Conservation (phyloP, 2,113 vertebrate genomes). For the Mola mola region DNA sequence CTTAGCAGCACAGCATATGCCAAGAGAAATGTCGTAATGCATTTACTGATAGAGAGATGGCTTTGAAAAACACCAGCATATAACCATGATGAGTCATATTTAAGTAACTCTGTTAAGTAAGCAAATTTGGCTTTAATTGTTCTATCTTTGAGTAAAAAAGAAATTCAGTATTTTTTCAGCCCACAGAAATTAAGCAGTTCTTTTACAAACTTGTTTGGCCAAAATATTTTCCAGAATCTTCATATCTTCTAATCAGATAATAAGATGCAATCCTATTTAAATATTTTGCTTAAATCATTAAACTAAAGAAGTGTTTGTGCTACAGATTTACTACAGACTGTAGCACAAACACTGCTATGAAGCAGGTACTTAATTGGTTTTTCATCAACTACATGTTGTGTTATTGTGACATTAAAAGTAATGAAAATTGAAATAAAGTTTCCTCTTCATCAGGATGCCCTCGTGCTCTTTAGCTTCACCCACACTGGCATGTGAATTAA, state of each 20-base stretch:
- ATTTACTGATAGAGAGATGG: background rate
- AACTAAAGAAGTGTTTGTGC: background rate
- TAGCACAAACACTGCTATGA: too few species aligned
- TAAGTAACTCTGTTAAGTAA: too few species aligned
- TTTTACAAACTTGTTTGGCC: background rate
- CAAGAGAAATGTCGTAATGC: background rate
- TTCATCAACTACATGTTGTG: slow-evolving; percentile 1
- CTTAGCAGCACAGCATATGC: slow-evolving; percentile 1
- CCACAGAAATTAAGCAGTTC: slow-evolving; percentile 1
- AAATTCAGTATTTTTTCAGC: background rate
- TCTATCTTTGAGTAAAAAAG: too few species aligned
- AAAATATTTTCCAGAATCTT: background rate
- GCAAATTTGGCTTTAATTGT: too few species aligned
- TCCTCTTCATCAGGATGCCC: slow-evolving; percentile 46
- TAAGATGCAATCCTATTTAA: slow-evolving; percentile 10
- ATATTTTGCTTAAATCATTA: background rate
- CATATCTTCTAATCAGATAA: slow-evolving; percentile 4
- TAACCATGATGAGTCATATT: too few species aligned
- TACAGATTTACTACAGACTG: too few species aligned
- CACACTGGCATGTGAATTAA: slow-evolving; percentile 69
- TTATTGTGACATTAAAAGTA: slow-evolving; percentile 1
- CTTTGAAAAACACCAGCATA: too few species aligned
- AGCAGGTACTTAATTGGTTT: background rate
- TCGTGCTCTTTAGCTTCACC: slow-evolving; percentile 62
- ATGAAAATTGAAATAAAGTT: slow-evolving; percentile 34